Percentiles rank a stretch among this genome's conserved stretches.
These are phyloP conservation scores for Sebastes trivittatus DNA, from an alignment of 2,797 vertebrate genomes.

Conservation along the genomic window DNA sequence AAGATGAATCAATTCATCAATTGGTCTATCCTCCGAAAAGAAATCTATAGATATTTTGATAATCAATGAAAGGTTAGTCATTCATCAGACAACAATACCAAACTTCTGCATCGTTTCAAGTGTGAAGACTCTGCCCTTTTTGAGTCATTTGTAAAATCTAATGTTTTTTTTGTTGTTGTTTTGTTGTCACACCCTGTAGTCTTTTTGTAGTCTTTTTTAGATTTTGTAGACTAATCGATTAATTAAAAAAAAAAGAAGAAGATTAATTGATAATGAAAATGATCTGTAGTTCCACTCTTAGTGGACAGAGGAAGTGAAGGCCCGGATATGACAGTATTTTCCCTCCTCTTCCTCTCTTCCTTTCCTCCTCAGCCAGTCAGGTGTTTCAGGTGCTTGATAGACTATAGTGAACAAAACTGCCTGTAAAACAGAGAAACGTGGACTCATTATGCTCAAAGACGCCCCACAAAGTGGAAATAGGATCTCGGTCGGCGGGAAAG, in stretches of 20 bases:
- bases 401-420: conserved; percentile 37
- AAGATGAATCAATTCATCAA: not conserved
- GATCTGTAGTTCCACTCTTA: not conserved
- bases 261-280: not conserved
- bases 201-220: not conserved
- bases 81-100: not conserved
- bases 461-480: not conserved
- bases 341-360: not conserved
- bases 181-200: not conserved
- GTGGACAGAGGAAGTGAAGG: not conserved
- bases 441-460: not conserved
- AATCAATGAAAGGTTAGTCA: conserved; percentile 5
- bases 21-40: not conserved
- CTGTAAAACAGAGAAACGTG: conserved; percentile 5
- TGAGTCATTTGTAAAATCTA: not conserved
- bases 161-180: not conserved
- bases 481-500: conserved; percentile 14
- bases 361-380: not conserved
- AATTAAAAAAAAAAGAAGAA: not conserved
- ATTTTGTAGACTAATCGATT: conserved; percentile 11
- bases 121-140: not conserved
- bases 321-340: conserved; percentile 1
- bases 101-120: not conserved
- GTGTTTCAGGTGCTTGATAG: conserved; percentile 7
- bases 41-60: conserved; percentile 24